Conservation (phyloP, 1,140 invertebrate genomes). For the Brachystomella parvula region DNA sequence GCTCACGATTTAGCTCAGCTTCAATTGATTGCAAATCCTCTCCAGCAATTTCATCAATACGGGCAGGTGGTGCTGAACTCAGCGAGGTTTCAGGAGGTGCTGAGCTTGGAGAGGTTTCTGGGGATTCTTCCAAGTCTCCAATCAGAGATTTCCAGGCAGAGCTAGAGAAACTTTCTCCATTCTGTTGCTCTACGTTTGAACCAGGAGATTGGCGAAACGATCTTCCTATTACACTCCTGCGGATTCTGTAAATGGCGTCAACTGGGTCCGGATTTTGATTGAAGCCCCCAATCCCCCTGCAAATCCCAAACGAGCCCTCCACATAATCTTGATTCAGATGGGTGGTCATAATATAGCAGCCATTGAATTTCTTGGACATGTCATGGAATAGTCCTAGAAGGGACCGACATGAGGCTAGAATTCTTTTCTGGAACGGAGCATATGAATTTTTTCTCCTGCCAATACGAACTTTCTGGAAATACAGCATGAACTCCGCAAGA, state of each 20-base stretch:
- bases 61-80: neutral
- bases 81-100: too few species aligned
- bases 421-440: slow-evolving; percentile 9
- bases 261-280: neutral
- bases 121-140: neutral
- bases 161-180: neutral
- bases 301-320: slow-evolving; percentile 3
- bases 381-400: slow-evolving; percentile 1
- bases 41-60: neutral
- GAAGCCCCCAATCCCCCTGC: slow-evolving; percentile 4
- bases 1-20: neutral
- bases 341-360: neutral
- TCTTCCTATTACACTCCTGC: neutral
- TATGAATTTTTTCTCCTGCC: neutral
- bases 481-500: neutral
- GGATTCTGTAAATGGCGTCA: neutral
- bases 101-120: too few species aligned
- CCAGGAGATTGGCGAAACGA: neutral
- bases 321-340: slow-evolving; percentile 6
- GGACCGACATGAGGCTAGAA: neutral
- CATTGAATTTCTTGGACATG: neutral
- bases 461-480: neutral
- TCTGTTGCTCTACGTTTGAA: neutral
- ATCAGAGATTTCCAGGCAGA: neutral
- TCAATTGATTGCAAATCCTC: neutral